Evolutionary conservation across 2,797 vertebrate species (phyloP), one percentile per base, ranked within the genome.

Genomic region (Sebastolobus alascanus): DNA sequence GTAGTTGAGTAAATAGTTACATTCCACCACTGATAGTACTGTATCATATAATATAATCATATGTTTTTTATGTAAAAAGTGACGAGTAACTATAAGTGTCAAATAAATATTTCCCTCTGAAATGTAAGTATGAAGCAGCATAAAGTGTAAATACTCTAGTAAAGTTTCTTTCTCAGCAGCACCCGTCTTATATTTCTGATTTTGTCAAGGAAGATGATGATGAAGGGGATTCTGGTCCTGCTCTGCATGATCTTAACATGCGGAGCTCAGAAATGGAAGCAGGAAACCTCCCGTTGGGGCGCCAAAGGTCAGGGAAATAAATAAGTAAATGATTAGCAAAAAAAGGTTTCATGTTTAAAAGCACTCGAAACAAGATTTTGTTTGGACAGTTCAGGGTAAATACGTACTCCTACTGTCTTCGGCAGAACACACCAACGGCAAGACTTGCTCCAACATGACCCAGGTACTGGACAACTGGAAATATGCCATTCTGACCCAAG

Each of bases 401-500:
- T 31, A 72, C 6, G 4, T 5, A 18, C 8, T 61, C 9, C 9
- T 20, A 60, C 10, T 81, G 27, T 86, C 59, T 73, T 31, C 84
- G 94, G 88, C 87, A 82, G 91, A 90, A 43, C 87, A 92, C 52
- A 63, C 46, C 1, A 83, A 89, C 1, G 65, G 63, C 5, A 95
- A 90, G 79, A 95, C 94, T 20, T 98, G 97, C 10, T 96, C 97
- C 78, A 98, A 98, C 91, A 90, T 98, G 77, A 97, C 97, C 52
- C 94, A 96, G 71, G 95, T 97, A 0, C 90, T 98, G 93, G 97
- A 98, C 93, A 98, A 98, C 91, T 98, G 97, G 97, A 97, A 96
- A 78, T 97, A 96, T 77, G 97, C 97, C 55, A 97, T 97, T 87
- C 79, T 97, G 33, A 95, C 94, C 46, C 96, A 97, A 89, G 93